Evolutionary conservation across 2,797 vertebrate genomes (phyloP).

Genomic region (Chelmon rostratus): DNA sequence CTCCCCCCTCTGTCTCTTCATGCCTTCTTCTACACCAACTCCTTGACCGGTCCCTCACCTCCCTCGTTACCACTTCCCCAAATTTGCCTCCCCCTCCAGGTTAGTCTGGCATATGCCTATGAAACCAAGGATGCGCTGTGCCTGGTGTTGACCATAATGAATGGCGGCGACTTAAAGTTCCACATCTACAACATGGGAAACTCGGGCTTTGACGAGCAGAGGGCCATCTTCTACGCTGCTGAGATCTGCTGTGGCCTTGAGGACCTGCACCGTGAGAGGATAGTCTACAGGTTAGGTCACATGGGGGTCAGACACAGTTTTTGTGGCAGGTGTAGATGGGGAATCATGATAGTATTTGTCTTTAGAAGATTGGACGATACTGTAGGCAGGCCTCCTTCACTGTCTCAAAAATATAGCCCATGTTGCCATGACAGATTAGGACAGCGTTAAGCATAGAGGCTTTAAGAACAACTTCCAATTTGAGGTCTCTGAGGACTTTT

Average conservation of each 20-base stretch:
- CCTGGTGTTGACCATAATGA: slow-evolving; percentile 96
- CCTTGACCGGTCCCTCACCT: slow-evolving; percentile 14
- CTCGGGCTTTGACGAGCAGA: slow-evolving; percentile 93
- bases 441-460: neutral
- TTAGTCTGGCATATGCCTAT: slow-evolving; percentile 93
- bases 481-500: slow-evolving; percentile 23
- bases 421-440: neutral
- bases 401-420: neutral
- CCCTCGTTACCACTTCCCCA: slow-evolving; percentile 31
- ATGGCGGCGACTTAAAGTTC: slow-evolving; percentile 95
- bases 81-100: slow-evolving; percentile 78
- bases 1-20: neutral
- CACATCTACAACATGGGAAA: slow-evolving; percentile 96
- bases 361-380: neutral
- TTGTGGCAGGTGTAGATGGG: no score
- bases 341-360: neutral
- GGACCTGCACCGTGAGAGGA: slow-evolving; percentile 93
- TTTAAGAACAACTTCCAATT: slow-evolving; percentile 18
- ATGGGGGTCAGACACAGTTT: neutral
- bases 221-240: slow-evolving; percentile 95
- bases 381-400: neutral
- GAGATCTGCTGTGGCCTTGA: slow-evolving; percentile 94
- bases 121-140: slow-evolving; percentile 94
- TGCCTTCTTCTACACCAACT: neutral
- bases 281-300: slow-evolving; percentile 91